phyloP scores from a whole-genome alignment of 2,888 invertebrate species.

The Celastrina argiolus region DNA sequence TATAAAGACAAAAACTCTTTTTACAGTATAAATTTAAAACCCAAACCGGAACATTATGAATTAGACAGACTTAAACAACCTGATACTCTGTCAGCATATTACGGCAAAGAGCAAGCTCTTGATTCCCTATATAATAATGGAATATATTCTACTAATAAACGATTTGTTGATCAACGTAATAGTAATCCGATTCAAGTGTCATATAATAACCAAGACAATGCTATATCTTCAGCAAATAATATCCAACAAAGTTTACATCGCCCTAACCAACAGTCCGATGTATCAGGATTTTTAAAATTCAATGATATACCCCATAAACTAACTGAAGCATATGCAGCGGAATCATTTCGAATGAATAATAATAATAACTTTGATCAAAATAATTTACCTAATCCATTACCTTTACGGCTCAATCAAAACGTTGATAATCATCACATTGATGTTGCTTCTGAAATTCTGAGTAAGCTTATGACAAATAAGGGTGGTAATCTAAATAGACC shows the following conservation, averaged over 20 bases:
- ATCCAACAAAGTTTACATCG: constrained; percentile 48
- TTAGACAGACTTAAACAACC: constrained; percentile 48
- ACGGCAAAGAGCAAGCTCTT: constrained; percentile 46
- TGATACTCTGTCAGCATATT: constrained; percentile 46
- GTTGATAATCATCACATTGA: constrained; percentile 66
- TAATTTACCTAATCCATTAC: constrained; percentile 54
- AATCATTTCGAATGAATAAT: constrained; percentile 46
- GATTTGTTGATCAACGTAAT: constrained; percentile 45
- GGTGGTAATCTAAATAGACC: constrained; percentile 50
- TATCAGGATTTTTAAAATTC: constrained; percentile 55
- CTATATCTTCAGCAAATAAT: constrained; percentile 46
- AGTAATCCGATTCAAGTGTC: constrained; percentile 45
- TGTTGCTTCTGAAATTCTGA: constrained; percentile 55
- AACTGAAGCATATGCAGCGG: constrained; percentile 51
- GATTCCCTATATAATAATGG: constrained; percentile 47
- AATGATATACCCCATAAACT: constrained; percentile 63
- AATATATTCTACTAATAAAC: constrained; percentile 40
- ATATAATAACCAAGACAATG: constrained; percentile 48
- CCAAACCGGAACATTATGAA: constrained; percentile 52
- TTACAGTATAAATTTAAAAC: constrained; percentile 59
- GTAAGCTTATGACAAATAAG: constrained; percentile 56
- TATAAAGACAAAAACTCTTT: constrained; percentile 66
- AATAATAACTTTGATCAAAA: constrained; percentile 57
- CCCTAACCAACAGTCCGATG: constrained; percentile 48
- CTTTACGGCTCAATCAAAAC: constrained; percentile 65